Percentiles rank a stretch among this genome's conserved stretches.
phyloP scores from a whole-genome alignment of 2,888 invertebrate genomes.

The Therioaphis trifolii region DNA sequence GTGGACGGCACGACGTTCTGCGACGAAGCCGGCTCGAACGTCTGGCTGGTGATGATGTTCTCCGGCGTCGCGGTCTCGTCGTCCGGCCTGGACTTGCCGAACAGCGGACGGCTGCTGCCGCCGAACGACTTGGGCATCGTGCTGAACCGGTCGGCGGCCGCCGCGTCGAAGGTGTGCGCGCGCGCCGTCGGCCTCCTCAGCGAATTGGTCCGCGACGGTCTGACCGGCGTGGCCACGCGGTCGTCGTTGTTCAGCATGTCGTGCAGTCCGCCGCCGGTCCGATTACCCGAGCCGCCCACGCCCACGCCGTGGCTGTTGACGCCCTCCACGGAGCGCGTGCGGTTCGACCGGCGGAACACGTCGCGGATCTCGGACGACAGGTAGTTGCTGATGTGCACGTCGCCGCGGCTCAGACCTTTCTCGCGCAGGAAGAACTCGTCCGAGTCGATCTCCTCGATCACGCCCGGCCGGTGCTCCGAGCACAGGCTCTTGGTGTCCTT shows the following conservation, averaged over 20 bases:
- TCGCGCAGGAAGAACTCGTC: slow-evolving; percentile 63
- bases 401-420: slow-evolving; percentile 62
- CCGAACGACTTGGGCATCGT: slow-evolving; percentile 61
- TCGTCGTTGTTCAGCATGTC: background rate
- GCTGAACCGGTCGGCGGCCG: slow-evolving; percentile 34
- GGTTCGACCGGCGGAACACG: slow-evolving; percentile 66
- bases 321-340: slow-evolving; percentile 74
- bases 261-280: background rate
- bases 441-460: slow-evolving; percentile 62
- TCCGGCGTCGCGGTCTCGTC: slow-evolving; percentile 19
- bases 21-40: slow-evolving; percentile 51
- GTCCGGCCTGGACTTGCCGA: background rate
- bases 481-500: slow-evolving; percentile 65
- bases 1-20: background rate
- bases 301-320: slow-evolving; percentile 65
- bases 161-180: background rate
- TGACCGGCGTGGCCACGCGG: slow-evolving; percentile 47
- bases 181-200: background rate
- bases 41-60: slow-evolving; percentile 52
- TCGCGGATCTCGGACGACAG: slow-evolving; percentile 75
- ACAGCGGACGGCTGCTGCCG: background rate
- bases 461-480: slow-evolving; percentile 66
- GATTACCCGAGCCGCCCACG: background rate
- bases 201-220: slow-evolving; percentile 69
- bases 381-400: slow-evolving; percentile 82